Evolutionary conservation across 2,113 vertebrate species (phyloP).

Genomic region (Oenanthe oenanthe): DNA sequence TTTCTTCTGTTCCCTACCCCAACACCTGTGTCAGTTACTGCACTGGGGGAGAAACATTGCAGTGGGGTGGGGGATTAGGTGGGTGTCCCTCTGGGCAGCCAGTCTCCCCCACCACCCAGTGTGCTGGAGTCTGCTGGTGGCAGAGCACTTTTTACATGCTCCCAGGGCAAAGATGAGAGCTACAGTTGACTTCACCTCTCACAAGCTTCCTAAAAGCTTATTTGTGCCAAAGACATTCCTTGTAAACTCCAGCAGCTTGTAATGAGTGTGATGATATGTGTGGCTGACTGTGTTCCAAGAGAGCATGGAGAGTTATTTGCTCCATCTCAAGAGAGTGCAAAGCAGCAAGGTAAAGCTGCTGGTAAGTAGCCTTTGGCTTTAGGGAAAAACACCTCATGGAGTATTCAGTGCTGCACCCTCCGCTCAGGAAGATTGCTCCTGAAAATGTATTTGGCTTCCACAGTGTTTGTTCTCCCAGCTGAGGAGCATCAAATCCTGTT

Average conservation of each 20-base stretch:
- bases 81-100: neutral
- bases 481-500: neutral
- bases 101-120: neutral
- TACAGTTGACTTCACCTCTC: neutral
- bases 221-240: slow-evolving; percentile 33
- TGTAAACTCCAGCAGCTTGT: neutral
- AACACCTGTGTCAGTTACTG: neutral
- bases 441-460: neutral
- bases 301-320: neutral
- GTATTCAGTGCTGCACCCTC: neutral
- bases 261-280: neutral
- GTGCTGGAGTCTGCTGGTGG: neutral
- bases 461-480: neutral
- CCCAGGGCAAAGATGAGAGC: neutral
- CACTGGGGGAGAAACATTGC: neutral
- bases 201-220: neutral
- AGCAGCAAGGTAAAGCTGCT: neutral
- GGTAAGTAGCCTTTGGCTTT: neutral
- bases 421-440: neutral
- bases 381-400: slow-evolving; percentile 4
- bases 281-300: neutral
- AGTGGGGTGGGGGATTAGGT: neutral
- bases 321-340: neutral
- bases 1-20: neutral
- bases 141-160: neutral